Evolutionary conservation across 1,140 invertebrate genomes (phyloP), one percentile per base, ranked within the genome.

Genomic region (Gryllus bimaculatus): DNA sequence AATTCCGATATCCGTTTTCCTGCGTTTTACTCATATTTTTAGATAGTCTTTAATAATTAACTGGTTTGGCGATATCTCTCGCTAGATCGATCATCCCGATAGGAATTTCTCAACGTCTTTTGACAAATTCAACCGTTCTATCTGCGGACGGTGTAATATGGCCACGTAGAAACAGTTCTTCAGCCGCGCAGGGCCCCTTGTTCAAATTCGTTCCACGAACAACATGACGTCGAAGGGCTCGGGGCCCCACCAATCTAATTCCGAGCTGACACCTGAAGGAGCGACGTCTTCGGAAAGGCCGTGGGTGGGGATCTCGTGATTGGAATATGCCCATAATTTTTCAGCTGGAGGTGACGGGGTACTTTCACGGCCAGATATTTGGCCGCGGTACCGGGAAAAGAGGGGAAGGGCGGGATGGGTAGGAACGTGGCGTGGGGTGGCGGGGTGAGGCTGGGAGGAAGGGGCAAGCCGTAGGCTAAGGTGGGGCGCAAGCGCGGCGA

Each of bases 151-250:
- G 18, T 66, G 54, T 66, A 66, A 66, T 66, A 66, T 66, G 18
- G 18, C 54, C 54, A 66, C 54, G 54, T 66, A 66, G 54, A 66
- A 66, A 66, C 54, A 66, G 54, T 66, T 66, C 54, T 66, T 66
- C 54, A 66, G 54, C 18, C 18, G 54, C 18, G 2, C 18, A 7
- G 10, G 54, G 18, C 0, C 10, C 54, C 54, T 66, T 66, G 54
- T 66, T 66, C 18, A 66, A 66, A 66, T 66, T 66, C 54, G 18
- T 66, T 66, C 54, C 54, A 66, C 54, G 54, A 66, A 66, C 18
- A 66, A 66, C 54, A 66, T 66, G 54, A 18, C 54, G 54, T 18
- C 54, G 10, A 18, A 66, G 54, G 54, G 54, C 54, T 66, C 18
- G 10, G 54, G 54, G 54, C 10, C 10, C 54, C 54, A 66, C 54